These are phyloP conservation scores for Trachymyrmex cornetzi DNA, from an alignment of 1,140 invertebrate species.

Conservation along the genomic window DNA sequence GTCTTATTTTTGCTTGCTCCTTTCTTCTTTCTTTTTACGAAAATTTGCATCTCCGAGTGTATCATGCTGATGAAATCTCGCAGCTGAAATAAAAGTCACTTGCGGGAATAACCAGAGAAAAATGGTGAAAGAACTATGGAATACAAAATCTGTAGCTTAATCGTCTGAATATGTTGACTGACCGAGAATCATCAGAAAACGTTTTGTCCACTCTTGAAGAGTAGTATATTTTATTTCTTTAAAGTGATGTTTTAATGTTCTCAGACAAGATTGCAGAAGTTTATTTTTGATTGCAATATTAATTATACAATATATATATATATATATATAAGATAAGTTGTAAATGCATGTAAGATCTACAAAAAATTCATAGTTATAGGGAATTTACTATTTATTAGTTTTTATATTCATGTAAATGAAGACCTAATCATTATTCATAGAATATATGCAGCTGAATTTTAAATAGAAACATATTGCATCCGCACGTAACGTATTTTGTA, in stretches of 20 bases:
- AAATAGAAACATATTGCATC: constrained; percentile 10
- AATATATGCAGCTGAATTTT: constrained; percentile 8
- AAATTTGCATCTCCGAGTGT: constrained; percentile 54
- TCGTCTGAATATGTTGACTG: background rate
- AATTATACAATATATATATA: background rate
- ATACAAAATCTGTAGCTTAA: constrained; percentile 19
- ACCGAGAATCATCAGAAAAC: background rate
- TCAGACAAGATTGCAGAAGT: background rate
- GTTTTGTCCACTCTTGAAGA: background rate
- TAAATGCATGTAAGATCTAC: background rate
- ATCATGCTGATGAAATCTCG: constrained; percentile 18
- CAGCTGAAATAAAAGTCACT: constrained; percentile 25
- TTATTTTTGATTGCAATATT: background rate
- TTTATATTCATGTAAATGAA: background rate
- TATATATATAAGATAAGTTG: background rate
- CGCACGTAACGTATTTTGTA: constrained; percentile 34
- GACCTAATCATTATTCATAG: constrained; percentile 43
- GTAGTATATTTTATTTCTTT: background rate
- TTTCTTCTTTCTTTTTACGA: background rate
- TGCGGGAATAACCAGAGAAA: constrained; percentile 45
- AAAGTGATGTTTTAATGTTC: constrained; percentile 13
- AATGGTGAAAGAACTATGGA: background rate
- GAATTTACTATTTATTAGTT: background rate
- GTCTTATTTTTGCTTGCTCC: background rate
- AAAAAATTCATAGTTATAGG: background rate